Evolutionary conservation across 1,140 invertebrate species (phyloP).

Genomic region (Hylaeus volcanicus): DNA sequence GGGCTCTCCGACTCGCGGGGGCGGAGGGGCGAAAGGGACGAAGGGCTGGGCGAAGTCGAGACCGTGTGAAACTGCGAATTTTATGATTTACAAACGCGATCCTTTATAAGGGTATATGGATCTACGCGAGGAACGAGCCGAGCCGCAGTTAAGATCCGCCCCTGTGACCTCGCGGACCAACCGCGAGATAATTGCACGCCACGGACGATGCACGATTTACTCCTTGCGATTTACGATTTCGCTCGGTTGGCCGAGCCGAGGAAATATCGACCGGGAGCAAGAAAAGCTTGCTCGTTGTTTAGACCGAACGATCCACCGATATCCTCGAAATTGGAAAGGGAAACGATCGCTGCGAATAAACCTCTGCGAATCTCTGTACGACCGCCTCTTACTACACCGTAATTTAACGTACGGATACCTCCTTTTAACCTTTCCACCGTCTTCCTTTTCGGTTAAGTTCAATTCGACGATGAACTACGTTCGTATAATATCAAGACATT

Average conservation of each 20-base stretch:
- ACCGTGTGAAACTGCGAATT: slow-evolving; percentile 76
- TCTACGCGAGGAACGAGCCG: slow-evolving; percentile 27
- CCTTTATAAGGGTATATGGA: slow-evolving; percentile 61
- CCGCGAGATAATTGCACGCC: slow-evolving; percentile 49
- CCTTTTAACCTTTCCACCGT: too few relatives aligned
- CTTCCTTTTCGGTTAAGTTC: too few relatives aligned
- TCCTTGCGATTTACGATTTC: slow-evolving; percentile 41
- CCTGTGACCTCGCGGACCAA: slow-evolving; percentile 49
- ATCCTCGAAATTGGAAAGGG: too few relatives aligned
- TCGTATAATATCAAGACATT: not conserved
- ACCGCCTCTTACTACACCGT: too few relatives aligned
- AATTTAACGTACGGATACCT: too few relatives aligned
- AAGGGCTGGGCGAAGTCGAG: slow-evolving; percentile 43
- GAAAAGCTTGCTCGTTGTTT: not conserved
- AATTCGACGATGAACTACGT: not conserved
- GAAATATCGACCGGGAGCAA: not conserved
- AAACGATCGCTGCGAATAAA: too few relatives aligned
- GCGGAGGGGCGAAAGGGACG: not conserved
- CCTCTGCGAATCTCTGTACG: too few relatives aligned
- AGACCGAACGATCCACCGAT: not conserved
- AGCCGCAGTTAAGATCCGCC: slow-evolving; percentile 27
- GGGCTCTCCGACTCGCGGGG: slow-evolving; percentile 26
- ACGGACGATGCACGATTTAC: slow-evolving; percentile 38
- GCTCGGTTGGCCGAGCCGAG: not conserved
- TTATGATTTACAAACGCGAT: slow-evolving; percentile 70